A percentile compares a stretch with the other conserved stretches of the same genome.
Conservation (phyloP, 2,888 invertebrate genomes). For the Hirtodrosophila duncani region DNA sequence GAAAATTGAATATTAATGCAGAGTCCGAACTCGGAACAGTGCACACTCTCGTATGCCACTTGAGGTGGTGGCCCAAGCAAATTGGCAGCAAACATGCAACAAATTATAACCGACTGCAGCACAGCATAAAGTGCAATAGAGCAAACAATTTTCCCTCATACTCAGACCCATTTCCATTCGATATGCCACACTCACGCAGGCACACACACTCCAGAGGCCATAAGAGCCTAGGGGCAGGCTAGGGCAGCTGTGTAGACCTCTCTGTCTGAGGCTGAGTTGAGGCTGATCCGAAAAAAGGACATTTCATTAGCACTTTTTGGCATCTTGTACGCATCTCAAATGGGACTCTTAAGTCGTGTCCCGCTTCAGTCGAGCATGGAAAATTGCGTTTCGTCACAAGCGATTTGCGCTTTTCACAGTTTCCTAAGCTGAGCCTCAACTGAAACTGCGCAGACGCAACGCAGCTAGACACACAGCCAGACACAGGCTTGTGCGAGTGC, state of each 20-base stretch:
- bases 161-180: conserved; percentile 40
- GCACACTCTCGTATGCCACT: conserved; percentile 36
- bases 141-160: conserved; percentile 47
- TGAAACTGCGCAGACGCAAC: conserved; percentile 50
- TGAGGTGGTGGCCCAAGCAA: conserved; percentile 49
- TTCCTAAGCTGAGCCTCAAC: too few relatives aligned
- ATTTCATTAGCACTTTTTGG: conserved; percentile 69
- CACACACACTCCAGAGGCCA: too few relatives aligned
- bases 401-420: conserved; percentile 73
- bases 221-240: conserved; percentile 8
- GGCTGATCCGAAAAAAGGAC: conserved; percentile 50
- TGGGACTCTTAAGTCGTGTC: conserved; percentile 5
- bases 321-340: conserved; percentile 44
- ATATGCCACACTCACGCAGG: conserved; percentile 42
- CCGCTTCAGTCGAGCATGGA: conserved; percentile 72
- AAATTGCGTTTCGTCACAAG: conserved; percentile 75
- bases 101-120: conserved; percentile 48
- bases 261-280: conserved; percentile 12
- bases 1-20: conserved; percentile 72
- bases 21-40: too few relatives aligned
- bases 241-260: not conserved
- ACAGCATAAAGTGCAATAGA: conserved; percentile 48
- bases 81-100: conserved; percentile 63
- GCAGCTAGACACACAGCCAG: conserved; percentile 6
- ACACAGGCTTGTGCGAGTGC: conserved; percentile 6